A percentile compares a stretch with the other conserved stretches of the same genome.
Evolutionary conservation across 2,888 invertebrate genomes (phyloP).

Genomic region (Caenorhabditis macrosperma): DNA sequence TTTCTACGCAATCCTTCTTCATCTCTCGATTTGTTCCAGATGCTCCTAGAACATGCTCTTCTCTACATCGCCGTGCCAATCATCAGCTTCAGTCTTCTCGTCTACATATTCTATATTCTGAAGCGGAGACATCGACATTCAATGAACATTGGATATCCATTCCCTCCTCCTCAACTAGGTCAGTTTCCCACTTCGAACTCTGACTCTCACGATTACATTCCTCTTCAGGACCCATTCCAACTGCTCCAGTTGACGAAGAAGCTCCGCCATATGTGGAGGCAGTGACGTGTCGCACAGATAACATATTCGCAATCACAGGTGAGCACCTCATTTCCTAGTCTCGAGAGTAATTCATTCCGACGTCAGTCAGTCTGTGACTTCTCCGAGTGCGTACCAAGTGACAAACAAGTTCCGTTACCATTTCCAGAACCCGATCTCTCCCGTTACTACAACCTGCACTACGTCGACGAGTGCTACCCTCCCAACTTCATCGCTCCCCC

Average conservation of each 20-base stretch:
- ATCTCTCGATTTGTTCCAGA: conserved; percentile 34
- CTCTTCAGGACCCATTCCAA: conserved; percentile 52
- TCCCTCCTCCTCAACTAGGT: conserved; percentile 47
- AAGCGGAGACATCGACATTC: conserved; percentile 47
- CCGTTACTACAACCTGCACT: conserved; percentile 47
- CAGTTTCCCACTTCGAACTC: background rate
- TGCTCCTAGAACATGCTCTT: conserved; percentile 60
- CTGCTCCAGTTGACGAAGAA: conserved; percentile 52
- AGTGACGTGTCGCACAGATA: conserved; percentile 59
- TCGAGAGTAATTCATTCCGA: background rate
- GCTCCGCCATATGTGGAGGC: conserved; percentile 52
- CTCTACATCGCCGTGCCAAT: conserved; percentile 57
- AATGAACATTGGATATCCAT: conserved; percentile 52
- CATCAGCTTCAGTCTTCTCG: conserved; percentile 47
- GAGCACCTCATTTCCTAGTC: background rate
- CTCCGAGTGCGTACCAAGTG: background rate
- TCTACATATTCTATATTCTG: conserved; percentile 58
- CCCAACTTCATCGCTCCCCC: conserved; percentile 57
- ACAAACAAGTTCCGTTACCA: background rate
- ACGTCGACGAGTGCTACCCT: conserved; percentile 57
- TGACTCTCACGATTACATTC: background rate
- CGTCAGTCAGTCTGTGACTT: background rate
- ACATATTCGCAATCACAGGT: conserved; percentile 57
- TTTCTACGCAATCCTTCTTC: background rate
- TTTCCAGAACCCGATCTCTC: conserved; percentile 60